Evolutionary conservation across 2,888 invertebrate species (phyloP).

Genomic region (Eristalinus aeneus): DNA sequence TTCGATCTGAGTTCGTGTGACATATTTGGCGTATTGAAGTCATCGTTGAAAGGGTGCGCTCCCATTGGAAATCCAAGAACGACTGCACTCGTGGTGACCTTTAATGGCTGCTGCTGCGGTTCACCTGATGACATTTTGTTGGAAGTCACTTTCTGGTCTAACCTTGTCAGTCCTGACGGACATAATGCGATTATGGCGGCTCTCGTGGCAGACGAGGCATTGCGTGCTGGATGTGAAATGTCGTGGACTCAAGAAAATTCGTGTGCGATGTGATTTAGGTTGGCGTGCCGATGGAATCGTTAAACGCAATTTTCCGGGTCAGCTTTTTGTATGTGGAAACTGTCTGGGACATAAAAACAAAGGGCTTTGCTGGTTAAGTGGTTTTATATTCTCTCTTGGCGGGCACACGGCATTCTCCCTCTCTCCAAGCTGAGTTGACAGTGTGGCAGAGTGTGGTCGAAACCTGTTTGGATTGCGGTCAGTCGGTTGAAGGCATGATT

Average conservation of each 20-base stretch:
- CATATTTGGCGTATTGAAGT: slow-evolving; percentile 64
- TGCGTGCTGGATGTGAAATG: neutral
- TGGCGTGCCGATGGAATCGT: slow-evolving; percentile 20
- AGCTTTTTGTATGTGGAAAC: neutral
- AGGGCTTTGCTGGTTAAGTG: neutral
- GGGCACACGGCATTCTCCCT: neutral
- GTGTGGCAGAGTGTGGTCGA: neutral
- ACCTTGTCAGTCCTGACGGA: slow-evolving; percentile 41
- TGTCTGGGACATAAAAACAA: neutral
- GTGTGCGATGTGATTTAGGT: neutral
- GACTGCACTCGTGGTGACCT: slow-evolving; percentile 41
- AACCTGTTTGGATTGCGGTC: neutral
- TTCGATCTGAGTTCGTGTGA: slow-evolving; percentile 56
- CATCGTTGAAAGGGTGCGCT: slow-evolving; percentile 13
- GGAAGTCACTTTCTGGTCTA: slow-evolving; percentile 41
- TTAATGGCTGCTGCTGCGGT: slow-evolving; percentile 37
- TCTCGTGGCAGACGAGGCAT: neutral
- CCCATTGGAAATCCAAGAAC: slow-evolving; percentile 16
- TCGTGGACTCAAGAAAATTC: neutral
- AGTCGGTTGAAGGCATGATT: neutral
- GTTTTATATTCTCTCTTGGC: neutral
- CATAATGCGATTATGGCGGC: slow-evolving; percentile 47
- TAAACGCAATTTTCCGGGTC: neutral
- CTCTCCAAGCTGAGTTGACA: neutral
- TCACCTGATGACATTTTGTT: slow-evolving; percentile 51